Evolutionary conservation across 2,113 vertebrate genomes (phyloP), one percentile per base, ranked within the genome.

Genomic region (Phylloscopus trochilus): DNA sequence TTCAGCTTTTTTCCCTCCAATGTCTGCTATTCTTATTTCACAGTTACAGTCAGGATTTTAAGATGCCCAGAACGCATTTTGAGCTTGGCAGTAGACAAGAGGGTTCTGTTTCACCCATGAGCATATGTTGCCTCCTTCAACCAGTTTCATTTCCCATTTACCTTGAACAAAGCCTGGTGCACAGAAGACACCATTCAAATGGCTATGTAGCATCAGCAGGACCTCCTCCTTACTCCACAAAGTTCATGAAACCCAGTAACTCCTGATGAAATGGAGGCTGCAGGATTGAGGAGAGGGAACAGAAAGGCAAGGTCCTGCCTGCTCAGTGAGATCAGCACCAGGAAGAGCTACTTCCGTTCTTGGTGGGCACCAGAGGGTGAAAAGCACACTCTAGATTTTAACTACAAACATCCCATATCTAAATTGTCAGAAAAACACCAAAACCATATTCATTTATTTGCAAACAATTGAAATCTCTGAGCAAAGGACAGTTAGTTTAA

Each of bases 401-500:
- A 53, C 43, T 63, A 35, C 20, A 74, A 80, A 31, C 35, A 88
- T 47, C 78, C 41, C 43, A 86, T 30, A 73, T 63, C 46, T 67
- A 62, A 83, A 74, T 27, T 70, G 44, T 19, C 44, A 62, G 60
- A 49, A 28, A 35, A 47, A 13, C 52, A 74, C 33, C n/a, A 53
- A 78, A 46, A 67, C n/a, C 30, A 33, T 43, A 59, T 27, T 82
- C 68, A 81, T 89, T 91, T 91, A 87, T 88, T 91, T 90, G 75
- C 51, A 86, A 88, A 91, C 41, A 92, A 70, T 13, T 81, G 72
- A 93, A 88, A 88, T 76, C 67, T 91, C 47, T 31, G 75, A 74
- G 95, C 82, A 94, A 86, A 91, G 90, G 63, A 88, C 93, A 92
- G 89, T 79, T 87, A 90, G 90, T 77, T 83, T 88, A 74, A 85